Base-by-base conservation (phyloP, 2,888 invertebrate genomes). In the Spisula solida region DNA sequence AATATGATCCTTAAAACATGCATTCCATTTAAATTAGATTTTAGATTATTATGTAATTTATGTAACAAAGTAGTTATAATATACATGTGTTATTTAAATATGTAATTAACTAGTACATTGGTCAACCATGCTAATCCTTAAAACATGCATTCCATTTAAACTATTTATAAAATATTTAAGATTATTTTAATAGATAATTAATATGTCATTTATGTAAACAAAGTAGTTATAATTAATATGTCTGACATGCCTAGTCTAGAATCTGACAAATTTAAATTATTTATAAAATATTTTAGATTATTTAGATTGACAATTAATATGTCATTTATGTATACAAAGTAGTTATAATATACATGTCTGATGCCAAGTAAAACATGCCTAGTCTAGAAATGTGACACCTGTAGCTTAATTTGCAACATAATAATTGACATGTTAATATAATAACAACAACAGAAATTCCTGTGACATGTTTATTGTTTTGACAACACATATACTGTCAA, bases 381-480 rank as follows among this genome's bases (percentile, higher is more conserved):
- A 66, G 25, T 66, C 6, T 66, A 66, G n/a, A 66, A n/a, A 6
- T 20, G 18, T 66, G 60, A 66, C 60, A 66, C 60, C 5, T 66
- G 25, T 25, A n/a, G 20, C n/a, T 25, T 66, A 66, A 66, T 66
- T 41, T n/a, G 60, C 10, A 66, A 25, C n/a, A n/a, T 25, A 10
- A n/a, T 66, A 66, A 66, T 66, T 25, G 60, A 66, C 60, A 66
- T 66, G n/a, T 66, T 25, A 66, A 66, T 56, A 56, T n/a, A n/a
- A 20, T 56, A 18, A 18, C 14, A 55, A 55, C 41, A 41, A 41
- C 51, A 51, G 12, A 51, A 51, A 70, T 82, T 41, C n/a, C 34
- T 25, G 10, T 87, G 87, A 56, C 87, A 82, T 82, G 87, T 82
- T 75, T 56, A 87, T 87, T 87, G 87, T 78, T 82, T 78, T 87